Conservation (phyloP, 2,888 invertebrate genomes). For the Andrena bucephala region DNA sequence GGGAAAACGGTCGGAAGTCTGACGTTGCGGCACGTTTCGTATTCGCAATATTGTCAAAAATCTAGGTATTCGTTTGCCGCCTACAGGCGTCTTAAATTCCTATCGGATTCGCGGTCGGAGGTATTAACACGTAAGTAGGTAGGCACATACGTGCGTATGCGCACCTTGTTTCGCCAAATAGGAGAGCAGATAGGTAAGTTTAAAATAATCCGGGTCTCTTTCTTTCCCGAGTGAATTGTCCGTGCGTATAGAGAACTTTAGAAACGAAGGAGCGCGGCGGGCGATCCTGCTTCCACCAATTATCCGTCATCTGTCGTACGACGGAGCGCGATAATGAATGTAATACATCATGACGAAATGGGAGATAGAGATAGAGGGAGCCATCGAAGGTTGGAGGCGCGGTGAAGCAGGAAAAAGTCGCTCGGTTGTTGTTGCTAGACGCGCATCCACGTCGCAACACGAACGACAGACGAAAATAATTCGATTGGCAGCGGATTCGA, state of each 20-base stretch:
- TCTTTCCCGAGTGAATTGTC: too few relatives aligned
- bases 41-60: constrained; percentile 68
- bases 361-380: too few relatives aligned
- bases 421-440: too few relatives aligned
- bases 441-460: not conserved
- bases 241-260: too few relatives aligned
- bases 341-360: too few relatives aligned
- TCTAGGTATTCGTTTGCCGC: constrained; percentile 53
- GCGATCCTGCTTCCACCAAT: not conserved
- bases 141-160: constrained; percentile 8
- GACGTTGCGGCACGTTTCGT: constrained; percentile 58
- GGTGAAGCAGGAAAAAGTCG: too few relatives aligned
- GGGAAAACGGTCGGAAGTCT: constrained; percentile 66
- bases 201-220: too few relatives aligned
- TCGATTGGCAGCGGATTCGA: constrained; percentile 77
- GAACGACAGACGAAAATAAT: constrained; percentile 74
- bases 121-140: constrained; percentile 48
- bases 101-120: constrained; percentile 35
- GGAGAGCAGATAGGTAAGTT: not conserved
- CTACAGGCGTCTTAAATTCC: constrained; percentile 61
- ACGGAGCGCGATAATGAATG: too few relatives aligned
- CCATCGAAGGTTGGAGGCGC: too few relatives aligned
- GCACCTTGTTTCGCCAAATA: constrained; percentile 27
- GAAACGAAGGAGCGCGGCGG: not conserved
- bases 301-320: too few relatives aligned